Base-by-base conservation (phyloP, 2,797 vertebrate genomes). In the Okamejei kenojei region DNA sequence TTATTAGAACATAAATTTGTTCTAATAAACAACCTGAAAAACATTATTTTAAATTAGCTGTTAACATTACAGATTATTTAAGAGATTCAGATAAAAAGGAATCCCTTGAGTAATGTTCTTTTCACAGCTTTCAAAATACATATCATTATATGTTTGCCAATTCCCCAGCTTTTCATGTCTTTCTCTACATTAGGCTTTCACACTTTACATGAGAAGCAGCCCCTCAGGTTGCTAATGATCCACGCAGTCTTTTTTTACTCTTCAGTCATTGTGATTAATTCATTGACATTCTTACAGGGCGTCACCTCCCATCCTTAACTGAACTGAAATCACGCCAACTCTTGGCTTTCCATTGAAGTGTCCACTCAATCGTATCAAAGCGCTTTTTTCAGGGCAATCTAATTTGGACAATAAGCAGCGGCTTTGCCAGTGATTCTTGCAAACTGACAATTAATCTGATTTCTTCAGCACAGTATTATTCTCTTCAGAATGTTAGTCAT, bases 21-120 rank as follows among this genome's bases (percentile, higher is more conserved):
- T 88, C 61, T 21, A 88, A 88, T 35, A 88, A 88, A 68, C 29
- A 88, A 8, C 81, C 84, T 65, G 61, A 65, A 88, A 88, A 88
- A 65, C 61, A 68, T 19, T 19, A 86, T n/a, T 63, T 88, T 88
- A 68, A 68, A 32, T 88, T 65, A 88, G n/a, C n/a, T 32, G 35
- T 35, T 88, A 88, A 68, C 82, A 88, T n/a, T 19, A 88, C 13
- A 65, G 58, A 86, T 61, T 86, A 86, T 63, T 86, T 63, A 15
- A 86, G 58, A 8, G 29, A 86, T 63, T 63, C 58, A 65, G 5
- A 17, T 32, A 32, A 17, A 63, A 32, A 32, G 61, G 17, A 88
- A 88, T 65, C 61, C 29, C 17, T 68, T 7, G 17, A 21, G 17
- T 68, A 68, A 63, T 4, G 35, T 65, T 61, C 29, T n/a, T 68